Base-by-base conservation (phyloP, 1,140 invertebrate genomes). In the Thalassaphorura encarpata region DNA sequence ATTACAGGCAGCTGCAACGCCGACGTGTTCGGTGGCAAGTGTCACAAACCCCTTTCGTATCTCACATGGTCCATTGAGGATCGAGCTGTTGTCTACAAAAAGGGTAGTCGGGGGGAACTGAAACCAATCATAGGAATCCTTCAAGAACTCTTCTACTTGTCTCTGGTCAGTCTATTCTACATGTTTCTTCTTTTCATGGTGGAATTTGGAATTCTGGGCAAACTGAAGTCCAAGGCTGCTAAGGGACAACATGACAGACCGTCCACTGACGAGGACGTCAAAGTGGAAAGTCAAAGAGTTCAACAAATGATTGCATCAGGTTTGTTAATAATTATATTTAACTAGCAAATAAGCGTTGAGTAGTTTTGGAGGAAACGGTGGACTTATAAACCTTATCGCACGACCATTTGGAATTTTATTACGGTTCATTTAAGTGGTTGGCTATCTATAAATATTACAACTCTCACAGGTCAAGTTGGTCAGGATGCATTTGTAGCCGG, bases 111-210 rank as follows among this genome's bases (percentile, higher is more conserved):
- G n/a, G 8, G 24, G 24, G 5, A 8, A 8, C 28, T 11, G 19
- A 48, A 21, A 4, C 27, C n/a, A 8, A 39, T 19, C 18, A 26
- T 43, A 6, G 53, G 53, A 31, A 48, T 55, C 28, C 36, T 36
- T 4, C 53, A 55, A 29, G 53, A 55, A 47, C 24, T 55, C 8
- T 23, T 55, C 6, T 55, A 39, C 28, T 13, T 40, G 19, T 23
- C 48, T 2, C 4, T 55, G 16, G 21, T 55, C 18, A 43, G 24
- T 8, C 31, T 48, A 8, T 27, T 40, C 2, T 55, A 47, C 26
- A 40, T 43, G 18, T 11, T 55, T 24, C 18, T 55, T n/a, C 26
- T 55, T 16, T 3, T 36, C 13, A 11, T 55, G 2, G 5, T 55
- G n/a, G 53, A 55, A 29, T 33, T 29, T 24, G 53, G 45, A 16